phyloP scores from a whole-genome alignment of 2,113 vertebrate genomes.

The Galbula dea region DNA sequence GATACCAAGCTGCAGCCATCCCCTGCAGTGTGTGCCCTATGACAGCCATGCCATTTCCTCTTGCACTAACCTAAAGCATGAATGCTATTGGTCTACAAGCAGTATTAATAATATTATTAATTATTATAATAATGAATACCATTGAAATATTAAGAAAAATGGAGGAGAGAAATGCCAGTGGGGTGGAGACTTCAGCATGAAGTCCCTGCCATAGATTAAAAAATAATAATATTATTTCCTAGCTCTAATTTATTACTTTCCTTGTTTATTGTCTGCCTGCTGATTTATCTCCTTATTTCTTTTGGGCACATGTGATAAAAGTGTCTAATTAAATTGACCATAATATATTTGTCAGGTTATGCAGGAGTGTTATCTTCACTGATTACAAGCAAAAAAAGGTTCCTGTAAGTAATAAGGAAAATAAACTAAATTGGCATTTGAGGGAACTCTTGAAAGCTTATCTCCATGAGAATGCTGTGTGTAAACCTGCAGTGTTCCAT shows the following conservation, averaged over 20 bases:
- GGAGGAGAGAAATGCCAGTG: neutral
- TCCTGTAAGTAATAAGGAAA: neutral
- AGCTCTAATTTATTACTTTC: neutral
- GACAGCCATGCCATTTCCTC: neutral
- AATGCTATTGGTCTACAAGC: neutral
- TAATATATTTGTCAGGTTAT: neutral
- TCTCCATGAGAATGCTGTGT: neutral
- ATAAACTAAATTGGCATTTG: neutral
- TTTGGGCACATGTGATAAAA: neutral
- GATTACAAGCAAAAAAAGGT: neutral
- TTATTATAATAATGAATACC: no score
- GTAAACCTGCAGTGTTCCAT: neutral
- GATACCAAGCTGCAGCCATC: neutral
- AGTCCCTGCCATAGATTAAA: neutral
- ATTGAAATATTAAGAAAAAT: neutral
- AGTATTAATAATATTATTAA: no score
- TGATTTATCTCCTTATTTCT: neutral
- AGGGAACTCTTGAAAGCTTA: neutral
- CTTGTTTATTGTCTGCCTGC: neutral
- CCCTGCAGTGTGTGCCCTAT: neutral
- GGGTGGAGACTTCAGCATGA: neutral
- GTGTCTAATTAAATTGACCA: neutral
- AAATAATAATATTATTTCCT: neutral
- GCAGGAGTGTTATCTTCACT: neutral
- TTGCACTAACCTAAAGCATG: neutral